A percentile compares a stretch with the other conserved stretches of the same genome.
phyloP scores from a whole-genome alignment of 1,140 invertebrate species.

The Cyclina sinensis region DNA sequence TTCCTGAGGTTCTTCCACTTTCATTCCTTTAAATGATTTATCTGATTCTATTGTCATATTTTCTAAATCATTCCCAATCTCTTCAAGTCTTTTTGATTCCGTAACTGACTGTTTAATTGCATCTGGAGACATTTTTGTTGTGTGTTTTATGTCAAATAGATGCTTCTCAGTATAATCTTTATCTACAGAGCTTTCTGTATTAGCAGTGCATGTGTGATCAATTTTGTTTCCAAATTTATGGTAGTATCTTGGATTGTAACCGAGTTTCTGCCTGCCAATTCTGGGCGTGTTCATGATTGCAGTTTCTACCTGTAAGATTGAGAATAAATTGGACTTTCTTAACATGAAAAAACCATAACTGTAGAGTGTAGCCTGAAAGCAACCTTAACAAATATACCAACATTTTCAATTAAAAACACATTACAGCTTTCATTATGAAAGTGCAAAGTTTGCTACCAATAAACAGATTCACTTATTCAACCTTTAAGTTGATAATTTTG shows the following conservation, averaged over 20 bases:
- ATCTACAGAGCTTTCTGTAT: not conserved
- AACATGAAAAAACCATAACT: too few species aligned
- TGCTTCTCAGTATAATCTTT: not conserved
- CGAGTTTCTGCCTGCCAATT: constrained; percentile 33
- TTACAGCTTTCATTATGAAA: too few species aligned
- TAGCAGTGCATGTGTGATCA: not conserved
- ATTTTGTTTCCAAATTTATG: constrained; percentile 23
- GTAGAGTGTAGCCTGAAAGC: too few species aligned
- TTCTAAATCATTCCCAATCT: not conserved
- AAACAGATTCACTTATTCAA: too few species aligned
- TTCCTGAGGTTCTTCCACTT: too few species aligned
- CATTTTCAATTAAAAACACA: too few species aligned
- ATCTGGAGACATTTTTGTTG: not conserved
- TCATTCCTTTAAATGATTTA: too few species aligned
- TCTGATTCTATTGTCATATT: not conserved
- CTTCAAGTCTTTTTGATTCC: too few species aligned
- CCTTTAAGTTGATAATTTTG: too few species aligned
- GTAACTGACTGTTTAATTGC: not conserved
- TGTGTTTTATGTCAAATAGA: not conserved
- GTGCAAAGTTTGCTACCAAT: too few species aligned
- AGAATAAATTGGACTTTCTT: too few species aligned
- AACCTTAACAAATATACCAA: too few species aligned
- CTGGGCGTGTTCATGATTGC: constrained; percentile 5
- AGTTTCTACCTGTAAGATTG: constrained; percentile 33
- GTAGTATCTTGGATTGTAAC: constrained; percentile 33